Conservation (phyloP, 2,797 vertebrate species). For the Phaenicophaeus curvirostris region DNA sequence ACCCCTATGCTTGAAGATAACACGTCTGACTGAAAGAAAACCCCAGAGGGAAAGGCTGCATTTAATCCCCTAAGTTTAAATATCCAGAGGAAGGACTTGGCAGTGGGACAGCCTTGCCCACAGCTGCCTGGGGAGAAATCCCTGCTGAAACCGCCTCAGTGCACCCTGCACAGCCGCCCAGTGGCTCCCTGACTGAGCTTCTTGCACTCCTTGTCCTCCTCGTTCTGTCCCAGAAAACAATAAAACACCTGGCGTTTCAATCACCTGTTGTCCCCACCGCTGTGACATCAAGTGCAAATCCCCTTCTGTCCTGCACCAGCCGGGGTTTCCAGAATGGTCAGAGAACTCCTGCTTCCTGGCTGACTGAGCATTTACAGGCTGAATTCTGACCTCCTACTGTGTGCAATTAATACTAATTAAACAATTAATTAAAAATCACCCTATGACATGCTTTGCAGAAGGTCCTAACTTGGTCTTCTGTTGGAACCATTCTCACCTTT, state of each 20-base stretch:
- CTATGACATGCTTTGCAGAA: not conserved
- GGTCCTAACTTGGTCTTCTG: not conserved
- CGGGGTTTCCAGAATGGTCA: not conserved
- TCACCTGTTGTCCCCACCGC: not conserved
- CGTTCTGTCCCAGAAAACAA: not conserved
- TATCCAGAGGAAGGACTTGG: rapidly evolving
- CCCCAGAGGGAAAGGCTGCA: not conserved
- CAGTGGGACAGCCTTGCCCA: rapidly evolving
- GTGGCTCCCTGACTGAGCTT: not conserved
- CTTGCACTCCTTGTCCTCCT: not conserved
- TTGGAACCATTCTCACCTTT: not conserved
- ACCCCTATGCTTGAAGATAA: rapidly evolving
- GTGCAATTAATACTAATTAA: conserved; percentile 57
- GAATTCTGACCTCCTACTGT: conserved; percentile 7
- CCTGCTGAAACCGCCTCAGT: not conserved
- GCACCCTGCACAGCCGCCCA: rapidly evolving
- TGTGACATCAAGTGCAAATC: not conserved
- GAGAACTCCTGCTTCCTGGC: not conserved
- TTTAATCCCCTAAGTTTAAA: rapidly evolving
- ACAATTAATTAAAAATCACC: conserved; percentile 20
- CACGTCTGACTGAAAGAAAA: not conserved
- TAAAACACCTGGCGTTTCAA: not conserved
- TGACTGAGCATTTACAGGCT: not conserved
- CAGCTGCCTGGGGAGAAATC: not conserved
- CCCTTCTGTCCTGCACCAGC: not conserved